A percentile compares a stretch with the other conserved stretches of the same genome.
These are phyloP conservation scores for Arctopsyche grandis DNA, from an alignment of 1,140 invertebrate species.

Conservation along the genomic window DNA sequence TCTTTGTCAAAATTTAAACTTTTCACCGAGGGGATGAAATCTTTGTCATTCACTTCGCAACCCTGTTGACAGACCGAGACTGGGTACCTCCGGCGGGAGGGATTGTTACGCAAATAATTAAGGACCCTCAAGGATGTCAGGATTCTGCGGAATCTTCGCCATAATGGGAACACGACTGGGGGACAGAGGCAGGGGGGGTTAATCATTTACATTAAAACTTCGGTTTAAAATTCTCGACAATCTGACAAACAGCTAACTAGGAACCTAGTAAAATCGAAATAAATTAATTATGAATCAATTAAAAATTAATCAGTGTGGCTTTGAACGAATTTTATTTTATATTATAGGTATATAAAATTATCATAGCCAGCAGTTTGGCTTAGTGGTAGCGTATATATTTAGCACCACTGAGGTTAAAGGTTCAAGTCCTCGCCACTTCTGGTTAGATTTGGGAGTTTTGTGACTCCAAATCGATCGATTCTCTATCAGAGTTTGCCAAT, in stretches of 20 bases:
- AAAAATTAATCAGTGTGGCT: too few species aligned
- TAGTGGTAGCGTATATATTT: too few species aligned
- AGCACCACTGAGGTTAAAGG: too few species aligned
- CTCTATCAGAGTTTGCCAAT: too few species aligned
- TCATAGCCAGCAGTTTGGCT: too few species aligned
- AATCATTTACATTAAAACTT: conserved; percentile 36
- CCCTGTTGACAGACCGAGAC: conserved; percentile 5
- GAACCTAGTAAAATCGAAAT: too few species aligned
- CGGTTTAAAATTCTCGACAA: not conserved
- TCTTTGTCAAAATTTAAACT: conserved; percentile 26
- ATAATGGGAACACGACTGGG: not conserved
- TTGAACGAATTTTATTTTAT: too few species aligned
- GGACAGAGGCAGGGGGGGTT: not conserved
- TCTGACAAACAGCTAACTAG: not conserved
- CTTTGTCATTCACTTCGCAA: conserved; percentile 21
- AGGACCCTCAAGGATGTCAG: conserved; percentile 28
- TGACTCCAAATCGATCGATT: too few species aligned
- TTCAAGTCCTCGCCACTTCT: too few species aligned
- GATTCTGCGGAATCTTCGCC: not conserved
- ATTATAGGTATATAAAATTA: too few species aligned
- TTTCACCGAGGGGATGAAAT: conserved; percentile 14
- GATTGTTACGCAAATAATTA: conserved; percentile 39
- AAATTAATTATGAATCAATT: too few species aligned
- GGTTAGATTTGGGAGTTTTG: too few species aligned
- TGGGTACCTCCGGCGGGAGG: not conserved